Evolutionary conservation across 1,140 invertebrate genomes (phyloP), one percentile per base, ranked within the genome.

Genomic region (Ericerus pela): DNA sequence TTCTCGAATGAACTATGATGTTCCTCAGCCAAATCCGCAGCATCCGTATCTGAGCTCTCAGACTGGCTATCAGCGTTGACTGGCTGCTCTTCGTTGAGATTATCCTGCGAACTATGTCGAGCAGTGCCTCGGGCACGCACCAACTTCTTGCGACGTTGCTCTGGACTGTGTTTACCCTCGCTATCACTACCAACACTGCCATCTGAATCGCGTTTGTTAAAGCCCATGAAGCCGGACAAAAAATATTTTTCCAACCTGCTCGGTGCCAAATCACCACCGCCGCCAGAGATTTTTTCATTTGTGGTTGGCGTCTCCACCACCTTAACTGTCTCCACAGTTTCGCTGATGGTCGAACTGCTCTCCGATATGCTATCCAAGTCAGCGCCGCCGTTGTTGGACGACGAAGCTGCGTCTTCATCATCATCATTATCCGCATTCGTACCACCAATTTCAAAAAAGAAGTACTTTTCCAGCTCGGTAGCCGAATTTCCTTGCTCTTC

Each of bases 221-320:
- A 85, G 2, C 85, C 85, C 70, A 88, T 80, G 62, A 90, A 87
- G 11, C 85, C 85, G 0, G 83, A 84, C 0, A 89, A 68, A 68
- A 92, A 93, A 69, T 94, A 93, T 67, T 92, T 91, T 68, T 94
- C 88, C 33, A 92, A 66, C 20, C 88, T 75, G 0, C 87, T 89
- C 0, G 85, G 86, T 51, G 85, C 85, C 41, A 88, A 63, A 27
- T 88, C 84, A n/a, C 78, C 77, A 8, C 76, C 76, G 62, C 79
- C 78, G 51, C 64, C 60, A 6, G 22, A 28, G 5, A 30, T 51
- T n/a, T 52, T 33, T 33, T 66, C 64, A 2, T 61, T 61, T 26
- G 61, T 60, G 10, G 53, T 33, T 16, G 57, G 61, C n/a, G 30
- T 11, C 56, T 73, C 75, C 58, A 72, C 71, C 31, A 69, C 60